Evolutionary conservation across 2,113 vertebrate genomes (phyloP), one percentile per base, ranked within the genome.

Genomic region (Psammodynastes pulverulentus): DNA sequence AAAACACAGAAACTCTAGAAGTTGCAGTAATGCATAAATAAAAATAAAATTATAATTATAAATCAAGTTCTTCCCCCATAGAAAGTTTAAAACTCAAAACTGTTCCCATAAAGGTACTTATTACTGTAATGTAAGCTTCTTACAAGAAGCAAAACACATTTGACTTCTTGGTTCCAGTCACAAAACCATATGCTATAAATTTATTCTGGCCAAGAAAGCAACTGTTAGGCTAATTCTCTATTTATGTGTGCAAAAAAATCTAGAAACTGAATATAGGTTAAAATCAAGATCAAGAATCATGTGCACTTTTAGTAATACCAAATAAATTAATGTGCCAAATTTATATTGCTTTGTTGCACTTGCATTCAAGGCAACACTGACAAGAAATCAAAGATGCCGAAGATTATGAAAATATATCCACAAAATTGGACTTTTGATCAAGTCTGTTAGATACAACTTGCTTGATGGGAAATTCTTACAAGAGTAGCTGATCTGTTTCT

Each of bases 21-120:
- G 95, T 96, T 96, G 96, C 92, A 96, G 89, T 96, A 96, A 97
- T 95, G 95, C 94, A 97, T 98, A 98, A 98, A 98, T 98, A 98
- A 97, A 97, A 97, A 96, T 96, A 97, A 97, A 88, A 96, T 95
- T 95, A 94, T 95, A 96, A 95, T 95, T 96, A 97, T 94, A 97
- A 97, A 97, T 94, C 96, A 96, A 97, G 96, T 95, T 97, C 94
- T 97, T 97, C 97, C 97, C 97, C 98, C 97, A 95, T 95, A 97
- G 87, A 97, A 96, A 97, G 97, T 97, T 96, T 96, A 97, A 97
- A 96, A 97, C 94, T 96, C 96, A 95, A 96, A 95, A 97, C 96
- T 97, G 97, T 94, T 97, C 97, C 97, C 90, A 96, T 93, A 96
- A 95, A 96, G 94, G 96, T 95, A 97, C 88, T 97, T 96, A 94